Evolutionary conservation across 2,113 vertebrate species (phyloP), one percentile per base, ranked within the genome.

Genomic region (Leptobrachium ailaonicum): DNA sequence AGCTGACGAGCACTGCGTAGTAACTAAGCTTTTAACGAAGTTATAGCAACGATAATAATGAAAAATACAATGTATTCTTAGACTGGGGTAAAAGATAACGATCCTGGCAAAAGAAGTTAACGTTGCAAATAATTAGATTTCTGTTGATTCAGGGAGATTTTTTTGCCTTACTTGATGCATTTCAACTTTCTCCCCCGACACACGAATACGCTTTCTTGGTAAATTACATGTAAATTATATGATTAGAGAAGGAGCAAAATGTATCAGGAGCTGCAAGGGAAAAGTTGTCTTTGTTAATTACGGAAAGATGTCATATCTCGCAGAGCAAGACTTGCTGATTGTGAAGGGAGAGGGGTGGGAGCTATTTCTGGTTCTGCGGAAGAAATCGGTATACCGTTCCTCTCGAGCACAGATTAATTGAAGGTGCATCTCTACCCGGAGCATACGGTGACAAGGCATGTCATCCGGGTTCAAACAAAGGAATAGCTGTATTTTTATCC

Each of bases 401-500:
- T n/a, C 41, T 14, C 56, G 79, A 74, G 68, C 75, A 32, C 71
- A 81, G 53, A 81, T 81, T 75, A 68, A 75, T 81, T 74, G 64
- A 47, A 73, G 64, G 53, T 60, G 54, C 67, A 50, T 41, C 64
- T 20, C 6, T 68, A 44, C 71, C 78, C 50, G 41, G n/a, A 32
- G 62, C 32, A 41, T 50, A 14, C 8, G 9, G 71, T 60, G 43
- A 81, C 43, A 62, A 45, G 79, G 62, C 71, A n/a, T 53, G 79
- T 68, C 78, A 80, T 14, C 78, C 11, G 47, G 66, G 54, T 68
- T 53, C 72, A 60, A 42, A 68, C 63, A 75, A 75, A 69, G 42
- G 60, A 58, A 54, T 53, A 32, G 32, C 64, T 32, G 32, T 73
- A 74, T 68, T 80, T 80, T 74, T 80, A 74, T 63, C 53, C n/a